These are phyloP conservation scores for Venusia cambrica DNA, from an alignment of 2,888 invertebrate species.

Conservation along the genomic window DNA sequence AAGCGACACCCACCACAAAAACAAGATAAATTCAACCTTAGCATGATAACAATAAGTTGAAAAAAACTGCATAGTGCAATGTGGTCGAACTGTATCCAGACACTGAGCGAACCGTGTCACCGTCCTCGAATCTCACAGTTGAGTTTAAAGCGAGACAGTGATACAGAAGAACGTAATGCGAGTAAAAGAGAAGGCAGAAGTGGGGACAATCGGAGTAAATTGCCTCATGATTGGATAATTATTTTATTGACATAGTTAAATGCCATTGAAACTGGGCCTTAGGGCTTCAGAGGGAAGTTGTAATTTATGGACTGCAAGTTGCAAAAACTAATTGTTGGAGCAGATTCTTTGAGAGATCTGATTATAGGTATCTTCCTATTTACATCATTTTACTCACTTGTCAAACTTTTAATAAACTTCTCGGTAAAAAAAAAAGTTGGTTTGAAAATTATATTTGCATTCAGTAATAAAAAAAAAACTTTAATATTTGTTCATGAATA, in stretches of 20 bases:
- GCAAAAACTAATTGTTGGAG: too few relatives aligned
- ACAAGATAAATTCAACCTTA: conserved; percentile 24
- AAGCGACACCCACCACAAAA: conserved; percentile 15
- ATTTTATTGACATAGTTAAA: conserved; percentile 77
- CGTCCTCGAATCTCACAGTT: conserved; percentile 55
- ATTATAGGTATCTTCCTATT: conserved; percentile 25
- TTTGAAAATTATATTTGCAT: too few relatives aligned
- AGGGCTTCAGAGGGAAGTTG: conserved; percentile 43
- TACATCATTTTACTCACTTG: too few relatives aligned
- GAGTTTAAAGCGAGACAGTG: conserved; percentile 40
- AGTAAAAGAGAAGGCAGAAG: conserved; percentile 39
- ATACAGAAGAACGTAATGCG: conserved; percentile 20
- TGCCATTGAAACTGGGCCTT: conserved; percentile 52
- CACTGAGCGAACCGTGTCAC: conserved; percentile 53
- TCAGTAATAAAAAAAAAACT: too few relatives aligned
- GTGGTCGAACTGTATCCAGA: conserved; percentile 43
- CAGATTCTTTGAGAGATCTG: too few relatives aligned
- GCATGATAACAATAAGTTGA: accelerated
- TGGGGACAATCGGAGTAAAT: conserved; percentile 68
- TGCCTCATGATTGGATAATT: conserved; percentile 78
- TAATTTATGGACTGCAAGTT: conserved; percentile 37
- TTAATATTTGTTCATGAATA: too few relatives aligned
- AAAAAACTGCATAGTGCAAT: conserved; percentile 20
- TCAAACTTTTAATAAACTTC: too few relatives aligned
- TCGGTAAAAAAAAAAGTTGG: too few relatives aligned